Evolutionary conservation across 2,888 invertebrate species (phyloP).

Genomic region (Lobophora halterata): DNA sequence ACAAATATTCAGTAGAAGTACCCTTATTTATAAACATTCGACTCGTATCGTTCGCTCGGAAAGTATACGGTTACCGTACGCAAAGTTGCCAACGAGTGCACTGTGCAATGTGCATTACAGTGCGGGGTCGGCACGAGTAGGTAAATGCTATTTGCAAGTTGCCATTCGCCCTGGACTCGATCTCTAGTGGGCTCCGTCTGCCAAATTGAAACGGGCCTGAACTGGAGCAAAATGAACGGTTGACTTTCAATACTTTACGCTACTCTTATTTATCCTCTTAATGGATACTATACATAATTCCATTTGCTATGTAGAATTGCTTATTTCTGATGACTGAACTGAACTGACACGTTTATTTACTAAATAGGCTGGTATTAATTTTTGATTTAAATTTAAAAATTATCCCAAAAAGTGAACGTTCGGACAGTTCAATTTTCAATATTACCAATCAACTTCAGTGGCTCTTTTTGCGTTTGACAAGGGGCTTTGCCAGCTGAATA

Average conservation of each 20-base stretch:
- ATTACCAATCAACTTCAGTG: constrained; percentile 61
- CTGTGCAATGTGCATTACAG: constrained; percentile 50
- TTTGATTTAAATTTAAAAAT: constrained; percentile 55
- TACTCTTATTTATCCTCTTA: constrained; percentile 38
- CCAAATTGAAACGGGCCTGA: constrained; percentile 68
- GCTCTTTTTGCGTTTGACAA: constrained; percentile 52
- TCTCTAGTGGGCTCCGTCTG: constrained; percentile 55
- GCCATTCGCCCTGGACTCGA: constrained; percentile 50
- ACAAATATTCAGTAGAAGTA: constrained; percentile 13
- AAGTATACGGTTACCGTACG: constrained; percentile 36
- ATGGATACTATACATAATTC: constrained; percentile 38
- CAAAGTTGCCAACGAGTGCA: constrained; percentile 48
- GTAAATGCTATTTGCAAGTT: constrained; percentile 72
- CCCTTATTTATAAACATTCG: constrained; percentile 28
- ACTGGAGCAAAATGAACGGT: constrained; percentile 59
- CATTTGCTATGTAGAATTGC: constrained; percentile 34
- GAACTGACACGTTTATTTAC: constrained; percentile 50
- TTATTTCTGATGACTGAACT: constrained; percentile 35
- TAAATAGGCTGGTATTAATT: constrained; percentile 40
- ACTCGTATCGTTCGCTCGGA: constrained; percentile 32
- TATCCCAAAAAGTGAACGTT: constrained; percentile 53
- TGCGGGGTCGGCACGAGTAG: constrained; percentile 49
- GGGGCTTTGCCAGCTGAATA: constrained; percentile 43
- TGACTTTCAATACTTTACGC: constrained; percentile 48
- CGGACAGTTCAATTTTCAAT: constrained; percentile 61